Evolutionary conservation across 2,888 invertebrate species (phyloP), one percentile per base, ranked within the genome.

Genomic region (Phragmatobia fuliginosa): DNA sequence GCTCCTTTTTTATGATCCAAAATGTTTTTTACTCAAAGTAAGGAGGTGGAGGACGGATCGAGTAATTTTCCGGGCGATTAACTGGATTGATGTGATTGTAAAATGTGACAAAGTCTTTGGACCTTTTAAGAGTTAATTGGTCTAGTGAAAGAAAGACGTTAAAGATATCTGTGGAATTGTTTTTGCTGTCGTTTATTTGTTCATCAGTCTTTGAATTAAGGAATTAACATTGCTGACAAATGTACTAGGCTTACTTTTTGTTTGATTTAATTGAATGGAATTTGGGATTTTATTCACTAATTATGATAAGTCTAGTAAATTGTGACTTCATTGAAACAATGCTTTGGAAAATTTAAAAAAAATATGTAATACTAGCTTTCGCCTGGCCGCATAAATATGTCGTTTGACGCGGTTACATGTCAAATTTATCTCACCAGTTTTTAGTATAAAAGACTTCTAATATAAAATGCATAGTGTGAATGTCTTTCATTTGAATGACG

Each of bases 31-130:
- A 62, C 45, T 45, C 67, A 58, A 68, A 70, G 62, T 60, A 36
- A 32, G n/a, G 31, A 59, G n/a, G n/a, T n/a, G n/a, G n/a, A 36
- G 6, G 16, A 61, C 59, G 32, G 28, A 32, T 70, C 14, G 16
- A 2, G 64, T 61, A 68, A 65, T 65, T 68, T 45, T 62, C 68
- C 72, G 10, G 1, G 41, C 64, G 56, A 75, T 78, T 73, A 66
- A 11, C 21, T 31, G 33, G 66, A 71, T 72, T 71, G 56, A 74
- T 78, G 65, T 45, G 60, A 8, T 58, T 71, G 59, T 65, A 67
- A 36, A 72, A 41, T 61, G 69, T 69, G 61, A 69, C 75, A 72
- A 72, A 73, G 71, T 49, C 61, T 61, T 59, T 68, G 68, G 59
- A 70, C 52, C 68, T 45, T 56, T 63, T 70, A 61, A 56, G 31